These are phyloP conservation scores for Phyllotis vaccarum DNA, from an alignment of 2,797 vertebrate genomes.

Conservation along the genomic window DNA sequence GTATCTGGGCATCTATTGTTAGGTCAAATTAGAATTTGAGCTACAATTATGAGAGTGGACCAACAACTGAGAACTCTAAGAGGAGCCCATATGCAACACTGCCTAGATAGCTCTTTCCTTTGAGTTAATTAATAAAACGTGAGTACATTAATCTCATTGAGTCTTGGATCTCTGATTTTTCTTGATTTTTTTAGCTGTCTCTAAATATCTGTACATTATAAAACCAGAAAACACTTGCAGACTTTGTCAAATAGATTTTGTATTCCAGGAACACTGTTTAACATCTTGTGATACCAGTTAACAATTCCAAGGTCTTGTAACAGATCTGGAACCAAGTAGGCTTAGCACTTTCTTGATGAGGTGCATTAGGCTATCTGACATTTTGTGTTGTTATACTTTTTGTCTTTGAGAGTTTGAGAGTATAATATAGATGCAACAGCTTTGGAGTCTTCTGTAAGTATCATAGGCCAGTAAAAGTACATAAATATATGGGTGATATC, in stretches of 20 bases:
- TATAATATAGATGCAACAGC: background rate
- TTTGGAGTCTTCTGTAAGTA: background rate
- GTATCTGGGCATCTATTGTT: no score
- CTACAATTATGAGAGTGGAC: background rate
- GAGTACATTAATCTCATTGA: background rate
- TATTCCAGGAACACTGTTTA: background rate
- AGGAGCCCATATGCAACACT: background rate
- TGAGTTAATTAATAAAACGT: background rate
- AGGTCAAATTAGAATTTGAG: no score
- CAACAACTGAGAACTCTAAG: background rate
- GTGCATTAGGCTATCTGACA: background rate
- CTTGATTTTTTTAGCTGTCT: background rate
- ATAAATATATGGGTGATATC: background rate
- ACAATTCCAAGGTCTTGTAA: background rate
- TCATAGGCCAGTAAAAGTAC: background rate
- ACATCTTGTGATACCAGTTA: background rate
- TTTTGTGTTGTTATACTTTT: background rate
- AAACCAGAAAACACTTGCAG: background rate
- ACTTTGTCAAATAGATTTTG: background rate
- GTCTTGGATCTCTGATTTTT: background rate
- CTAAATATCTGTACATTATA: background rate
- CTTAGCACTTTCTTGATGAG: background rate
- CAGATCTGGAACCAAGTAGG: background rate
- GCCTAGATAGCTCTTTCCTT: background rate
- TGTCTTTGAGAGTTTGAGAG: background rate